A percentile compares a stretch with the other conserved stretches of the same genome.
These are phyloP conservation scores for Cisticola juncidis DNA, from an alignment of 2,113 vertebrate species.

Conservation along the genomic window DNA sequence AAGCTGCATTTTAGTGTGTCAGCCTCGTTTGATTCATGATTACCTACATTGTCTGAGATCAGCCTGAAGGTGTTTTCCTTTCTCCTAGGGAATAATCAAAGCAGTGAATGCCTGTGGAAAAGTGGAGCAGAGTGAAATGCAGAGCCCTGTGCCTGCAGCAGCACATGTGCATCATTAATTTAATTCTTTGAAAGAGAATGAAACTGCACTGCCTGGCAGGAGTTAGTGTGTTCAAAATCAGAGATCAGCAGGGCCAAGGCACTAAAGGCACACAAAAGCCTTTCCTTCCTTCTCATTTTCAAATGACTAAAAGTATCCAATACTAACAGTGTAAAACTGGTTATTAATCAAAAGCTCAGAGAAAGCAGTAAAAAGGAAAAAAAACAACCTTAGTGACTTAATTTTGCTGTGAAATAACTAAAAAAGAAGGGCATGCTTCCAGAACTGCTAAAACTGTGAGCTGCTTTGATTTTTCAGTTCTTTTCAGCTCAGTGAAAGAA, in stretches of 20 bases:
- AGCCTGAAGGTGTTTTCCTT: conserved; percentile 1
- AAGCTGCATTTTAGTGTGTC: not conserved
- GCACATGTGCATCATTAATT: not conserved
- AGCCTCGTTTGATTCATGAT: not conserved
- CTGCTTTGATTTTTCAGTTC: not conserved
- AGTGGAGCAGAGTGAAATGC: not conserved
- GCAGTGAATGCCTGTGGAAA: not conserved
- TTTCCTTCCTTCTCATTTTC: not conserved
- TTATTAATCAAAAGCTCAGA: not conserved
- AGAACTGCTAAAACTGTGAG: not conserved
- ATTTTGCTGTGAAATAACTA: not conserved
- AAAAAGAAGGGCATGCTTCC: not conserved
- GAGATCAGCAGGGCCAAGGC: not conserved
- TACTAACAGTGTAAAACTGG: not conserved
- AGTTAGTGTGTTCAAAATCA: not conserved
- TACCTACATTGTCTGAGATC: not conserved
- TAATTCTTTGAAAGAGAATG: not conserved
- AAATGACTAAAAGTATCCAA: not conserved
- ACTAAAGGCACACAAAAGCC: not conserved
- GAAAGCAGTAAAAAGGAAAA: not conserved
- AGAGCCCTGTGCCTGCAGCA: not conserved
- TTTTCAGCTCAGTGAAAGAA: not conserved
- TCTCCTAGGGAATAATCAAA: not conserved
- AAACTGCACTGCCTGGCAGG: not conserved
- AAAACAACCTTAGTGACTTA: not conserved